Evolutionary conservation across 2,113 vertebrate species (phyloP).

Genomic region (Cavia porcellus): DNA sequence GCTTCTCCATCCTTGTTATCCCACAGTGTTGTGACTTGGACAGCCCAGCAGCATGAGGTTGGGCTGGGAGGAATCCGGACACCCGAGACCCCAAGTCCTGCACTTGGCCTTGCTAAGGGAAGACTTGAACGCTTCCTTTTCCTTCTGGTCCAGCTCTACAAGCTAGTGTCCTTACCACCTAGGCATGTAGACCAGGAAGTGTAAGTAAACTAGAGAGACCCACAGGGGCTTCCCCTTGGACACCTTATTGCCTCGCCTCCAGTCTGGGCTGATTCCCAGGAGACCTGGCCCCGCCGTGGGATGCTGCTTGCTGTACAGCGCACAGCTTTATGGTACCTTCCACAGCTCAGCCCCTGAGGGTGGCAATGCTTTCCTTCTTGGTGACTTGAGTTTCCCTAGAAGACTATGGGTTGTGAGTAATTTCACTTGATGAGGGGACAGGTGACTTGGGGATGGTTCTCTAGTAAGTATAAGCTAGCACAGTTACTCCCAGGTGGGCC

Average conservation of each 20-base stretch:
- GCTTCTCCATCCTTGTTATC: neutral
- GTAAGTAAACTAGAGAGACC: neutral
- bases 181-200: neutral
- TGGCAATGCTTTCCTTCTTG: neutral
- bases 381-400: neutral
- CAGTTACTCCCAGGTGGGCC: neutral
- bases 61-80: neutral
- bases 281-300: neutral
- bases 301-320: neutral
- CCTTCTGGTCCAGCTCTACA: neutral
- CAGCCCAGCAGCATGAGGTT: neutral
- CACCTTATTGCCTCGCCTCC: neutral
- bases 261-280: neutral
- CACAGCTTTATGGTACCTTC: neutral
- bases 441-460: neutral
- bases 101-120: neutral
- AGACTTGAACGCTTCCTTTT: neutral
- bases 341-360: neutral
- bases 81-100: accelerated
- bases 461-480: neutral
- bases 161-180: neutral
- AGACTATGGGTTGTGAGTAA: neutral
- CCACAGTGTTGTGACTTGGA: neutral
- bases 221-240: neutral
- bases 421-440: neutral